Conservation (phyloP, 2,113 vertebrate genomes). For the Marmota monax region DNA sequence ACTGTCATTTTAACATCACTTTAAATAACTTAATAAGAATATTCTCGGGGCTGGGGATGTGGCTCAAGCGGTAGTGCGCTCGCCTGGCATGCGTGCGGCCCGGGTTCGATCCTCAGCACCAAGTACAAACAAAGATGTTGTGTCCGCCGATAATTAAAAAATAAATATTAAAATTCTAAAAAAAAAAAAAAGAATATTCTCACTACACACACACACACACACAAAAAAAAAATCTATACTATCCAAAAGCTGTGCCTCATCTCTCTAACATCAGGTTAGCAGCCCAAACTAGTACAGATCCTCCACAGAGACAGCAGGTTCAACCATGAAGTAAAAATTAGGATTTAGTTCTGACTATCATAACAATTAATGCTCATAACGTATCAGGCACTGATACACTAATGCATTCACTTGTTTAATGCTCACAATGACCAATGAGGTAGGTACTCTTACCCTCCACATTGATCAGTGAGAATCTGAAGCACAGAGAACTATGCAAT, state of each 20-base stretch:
- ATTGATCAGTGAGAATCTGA: slow-evolving; percentile 25
- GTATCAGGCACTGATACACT: not conserved
- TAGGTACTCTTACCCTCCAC: not conserved
- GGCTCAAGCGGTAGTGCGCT: too few relatives aligned
- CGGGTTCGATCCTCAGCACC: too few relatives aligned
- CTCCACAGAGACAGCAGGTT: not conserved
- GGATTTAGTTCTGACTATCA: not conserved
- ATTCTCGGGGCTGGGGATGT: too few relatives aligned
- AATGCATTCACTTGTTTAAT: slow-evolving; percentile 4
- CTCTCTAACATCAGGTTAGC: not conserved
- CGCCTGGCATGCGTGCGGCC: too few relatives aligned
- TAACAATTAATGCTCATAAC: not conserved
- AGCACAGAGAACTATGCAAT: not conserved
- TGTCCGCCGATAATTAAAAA: too few relatives aligned
- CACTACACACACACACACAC: not conserved
- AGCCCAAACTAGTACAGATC: not conserved
- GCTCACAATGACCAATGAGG: not conserved
- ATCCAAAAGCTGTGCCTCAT: not conserved
- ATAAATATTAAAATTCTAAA: too few relatives aligned
- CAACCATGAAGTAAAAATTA: not conserved
- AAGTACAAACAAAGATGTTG: too few relatives aligned
- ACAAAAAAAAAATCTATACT: not conserved
- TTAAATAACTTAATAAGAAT: not conserved
- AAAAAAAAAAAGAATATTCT: not conserved
- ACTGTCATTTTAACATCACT: not conserved